Percentiles rank a stretch among this genome's conserved stretches.
phyloP scores from a whole-genome alignment of 2,888 invertebrate genomes.

The Scaptomyza polygonia region DNA sequence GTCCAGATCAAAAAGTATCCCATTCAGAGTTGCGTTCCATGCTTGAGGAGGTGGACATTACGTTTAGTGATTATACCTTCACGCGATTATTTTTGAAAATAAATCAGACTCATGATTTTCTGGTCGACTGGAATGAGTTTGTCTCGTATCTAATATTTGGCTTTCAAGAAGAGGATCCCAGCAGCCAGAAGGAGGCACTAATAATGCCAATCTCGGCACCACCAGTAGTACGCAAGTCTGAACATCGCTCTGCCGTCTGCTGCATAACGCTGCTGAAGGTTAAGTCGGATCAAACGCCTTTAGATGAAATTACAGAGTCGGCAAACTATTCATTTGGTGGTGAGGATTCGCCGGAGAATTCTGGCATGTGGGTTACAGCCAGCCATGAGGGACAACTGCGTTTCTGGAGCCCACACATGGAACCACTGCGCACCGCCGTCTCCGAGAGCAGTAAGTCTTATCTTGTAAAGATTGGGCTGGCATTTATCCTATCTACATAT shows the following conservation, averaged over 20 bases:
- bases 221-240: conserved; percentile 87
- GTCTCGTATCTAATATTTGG: conserved; percentile 90
- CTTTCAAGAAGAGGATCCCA: conserved; percentile 88
- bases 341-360: conserved; percentile 83
- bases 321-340: conserved; percentile 53
- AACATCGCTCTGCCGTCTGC: conserved; percentile 89
- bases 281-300: conserved; percentile 60
- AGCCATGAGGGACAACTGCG: conserved; percentile 91
- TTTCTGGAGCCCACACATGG: conserved; percentile 91
- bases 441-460: conserved; percentile 87
- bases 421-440: conserved; percentile 87
- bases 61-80: conserved; percentile 86
- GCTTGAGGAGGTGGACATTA: conserved; percentile 67
- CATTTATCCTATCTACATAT: neutral
- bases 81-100: conserved; percentile 88
- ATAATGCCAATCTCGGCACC: conserved; percentile 87
- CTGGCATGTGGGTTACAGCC: conserved; percentile 90
- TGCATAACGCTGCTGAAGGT: conserved; percentile 84
- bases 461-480: neutral
- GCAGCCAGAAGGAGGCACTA: conserved; percentile 87
- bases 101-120: conserved; percentile 86
- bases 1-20: conserved; percentile 62
- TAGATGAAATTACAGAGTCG: conserved; percentile 53
- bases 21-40: conserved; percentile 70
- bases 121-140: conserved; percentile 90